Evolutionary conservation across 92 coral and sea anemone genomes (phyloP).

Genomic region (Pocillopora grandis): DNA sequence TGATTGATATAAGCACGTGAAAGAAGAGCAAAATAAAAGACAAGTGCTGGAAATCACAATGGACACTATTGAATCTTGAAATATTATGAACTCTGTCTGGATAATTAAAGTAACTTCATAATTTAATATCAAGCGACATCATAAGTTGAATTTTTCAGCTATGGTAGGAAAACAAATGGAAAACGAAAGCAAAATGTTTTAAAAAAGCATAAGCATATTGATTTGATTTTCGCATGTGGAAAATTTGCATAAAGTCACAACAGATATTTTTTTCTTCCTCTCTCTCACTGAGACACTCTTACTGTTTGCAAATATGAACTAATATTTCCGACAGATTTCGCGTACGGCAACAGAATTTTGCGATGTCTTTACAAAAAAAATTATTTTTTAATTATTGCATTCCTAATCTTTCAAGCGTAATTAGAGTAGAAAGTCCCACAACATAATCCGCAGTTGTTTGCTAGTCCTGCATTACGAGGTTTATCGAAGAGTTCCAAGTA

Average conservation of each 20-base stretch:
- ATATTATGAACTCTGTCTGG: too few species aligned
- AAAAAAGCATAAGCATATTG: too few species aligned
- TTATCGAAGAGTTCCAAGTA: neutral
- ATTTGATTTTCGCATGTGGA: too few species aligned
- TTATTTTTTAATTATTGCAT: neutral
- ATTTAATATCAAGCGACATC: too few species aligned
- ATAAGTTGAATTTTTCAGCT: too few species aligned
- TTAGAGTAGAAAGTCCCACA: neutral
- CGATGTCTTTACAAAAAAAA: neutral
- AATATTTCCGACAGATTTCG: neutral
- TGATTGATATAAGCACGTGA: too few species aligned
- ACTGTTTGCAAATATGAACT: neutral
- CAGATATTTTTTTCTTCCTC: neutral
- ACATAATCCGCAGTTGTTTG: neutral
- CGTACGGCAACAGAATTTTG: neutral
- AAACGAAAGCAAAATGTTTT: too few species aligned
- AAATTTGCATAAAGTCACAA: neutral
- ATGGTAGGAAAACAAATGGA: too few species aligned
- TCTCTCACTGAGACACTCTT: neutral
- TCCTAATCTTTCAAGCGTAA: constrained; percentile 1
- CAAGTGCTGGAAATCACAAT: too few species aligned
- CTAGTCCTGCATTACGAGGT: neutral
- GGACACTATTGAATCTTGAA: too few species aligned
- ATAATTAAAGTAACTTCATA: too few species aligned
- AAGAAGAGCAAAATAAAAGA: too few species aligned